These are phyloP conservation scores for Pygmarrhopalites habei DNA, from an alignment of 1,140 invertebrate genomes.

Conservation along the genomic window DNA sequence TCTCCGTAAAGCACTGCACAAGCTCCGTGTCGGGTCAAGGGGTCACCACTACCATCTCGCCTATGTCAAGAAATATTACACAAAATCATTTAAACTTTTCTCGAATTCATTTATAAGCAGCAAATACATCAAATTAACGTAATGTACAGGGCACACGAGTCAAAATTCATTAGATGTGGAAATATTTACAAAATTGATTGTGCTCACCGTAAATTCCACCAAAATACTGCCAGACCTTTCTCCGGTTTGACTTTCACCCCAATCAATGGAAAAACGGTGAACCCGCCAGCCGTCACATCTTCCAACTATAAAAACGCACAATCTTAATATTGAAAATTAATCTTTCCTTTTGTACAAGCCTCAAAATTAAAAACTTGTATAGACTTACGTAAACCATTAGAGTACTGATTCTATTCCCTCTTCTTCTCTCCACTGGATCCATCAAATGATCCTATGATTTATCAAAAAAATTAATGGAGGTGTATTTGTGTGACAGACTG, in stretches of 20 bases:
- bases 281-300: constrained; percentile 61
- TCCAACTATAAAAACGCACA: constrained; percentile 44
- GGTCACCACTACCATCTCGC: constrained; percentile 88
- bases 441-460: constrained; percentile 42
- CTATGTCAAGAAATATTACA: too few relatives aligned
- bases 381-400: constrained; percentile 52
- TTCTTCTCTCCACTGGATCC: constrained; percentile 29
- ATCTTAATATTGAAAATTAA: too few relatives aligned
- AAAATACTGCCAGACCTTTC: constrained; percentile 87
- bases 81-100: too few relatives aligned
- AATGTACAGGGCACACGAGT: too few relatives aligned
- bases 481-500: too few relatives aligned
- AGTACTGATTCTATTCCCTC: constrained; percentile 51
- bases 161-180: too few relatives aligned
- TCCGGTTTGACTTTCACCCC: constrained; percentile 75
- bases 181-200: too few relatives aligned
- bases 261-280: constrained; percentile 85
- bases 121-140: too few relatives aligned
- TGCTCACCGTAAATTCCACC: constrained; percentile 92
- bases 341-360: too few relatives aligned
- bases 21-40: constrained; percentile 85
- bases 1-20: constrained; percentile 92
- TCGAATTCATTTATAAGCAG: too few relatives aligned
- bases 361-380: too few relatives aligned
- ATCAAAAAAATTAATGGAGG: too few relatives aligned